phyloP scores from a whole-genome alignment of 2,888 invertebrate genomes.

The Platypus cylindrus region DNA sequence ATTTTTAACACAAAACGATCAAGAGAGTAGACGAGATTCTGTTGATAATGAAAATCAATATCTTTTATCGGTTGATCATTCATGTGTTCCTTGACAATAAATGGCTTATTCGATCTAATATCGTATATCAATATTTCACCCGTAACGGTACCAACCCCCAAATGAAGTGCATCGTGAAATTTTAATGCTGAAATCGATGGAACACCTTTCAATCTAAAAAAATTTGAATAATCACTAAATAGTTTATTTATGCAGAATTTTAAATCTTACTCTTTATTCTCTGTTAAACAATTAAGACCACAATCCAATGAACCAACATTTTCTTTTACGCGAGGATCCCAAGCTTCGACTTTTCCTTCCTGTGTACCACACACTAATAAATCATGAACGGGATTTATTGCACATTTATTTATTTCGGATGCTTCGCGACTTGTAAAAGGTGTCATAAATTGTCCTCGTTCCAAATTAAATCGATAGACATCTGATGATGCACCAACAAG shows the following conservation, averaged over 20 bases:
- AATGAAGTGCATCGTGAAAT: slow-evolving; percentile 59
- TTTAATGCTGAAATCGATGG: slow-evolving; percentile 69
- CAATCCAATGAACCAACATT: slow-evolving; percentile 76
- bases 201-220: slow-evolving; percentile 47
- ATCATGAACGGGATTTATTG: slow-evolving; percentile 79
- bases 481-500: slow-evolving; percentile 82
- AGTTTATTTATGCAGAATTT: background rate
- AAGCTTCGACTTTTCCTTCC: slow-evolving; percentile 89
- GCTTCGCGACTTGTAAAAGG: slow-evolving; percentile 69
- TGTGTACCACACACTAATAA: slow-evolving; percentile 76
- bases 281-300: slow-evolving; percentile 49
- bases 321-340: slow-evolving; percentile 79
- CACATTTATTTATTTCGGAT: slow-evolving; percentile 60
- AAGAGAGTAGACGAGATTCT: slow-evolving; percentile 78
- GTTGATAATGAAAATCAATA: slow-evolving; percentile 69
- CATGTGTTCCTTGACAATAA: slow-evolving; percentile 86
- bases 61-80: slow-evolving; percentile 84
- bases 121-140: slow-evolving; percentile 94
- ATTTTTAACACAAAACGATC: slow-evolving; percentile 80
- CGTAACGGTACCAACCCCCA: slow-evolving; percentile 86
- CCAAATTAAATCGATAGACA: slow-evolving; percentile 69
- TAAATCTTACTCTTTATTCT: slow-evolving; percentile 40
- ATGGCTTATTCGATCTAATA: slow-evolving; percentile 80
- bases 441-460: slow-evolving; percentile 86
- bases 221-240: slow-evolving; percentile 4